Conservation (phyloP, 2,113 vertebrate species). For the Gnathonemus longibarbis region DNA sequence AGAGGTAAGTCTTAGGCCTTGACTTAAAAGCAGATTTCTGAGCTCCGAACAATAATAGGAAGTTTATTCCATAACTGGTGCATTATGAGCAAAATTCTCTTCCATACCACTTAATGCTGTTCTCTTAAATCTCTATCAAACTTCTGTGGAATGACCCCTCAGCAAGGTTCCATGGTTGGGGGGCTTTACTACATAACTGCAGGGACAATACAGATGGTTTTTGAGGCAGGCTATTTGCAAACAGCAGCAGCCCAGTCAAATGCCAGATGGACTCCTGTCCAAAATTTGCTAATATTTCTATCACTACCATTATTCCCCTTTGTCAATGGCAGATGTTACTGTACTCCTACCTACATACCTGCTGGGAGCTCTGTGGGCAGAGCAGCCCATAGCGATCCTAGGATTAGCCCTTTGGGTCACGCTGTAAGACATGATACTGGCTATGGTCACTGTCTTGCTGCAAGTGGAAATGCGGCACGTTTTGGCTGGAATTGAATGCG, state of each 20-base stretch:
- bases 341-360: neutral
- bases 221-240: neutral
- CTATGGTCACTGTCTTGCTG: constrained; percentile 2
- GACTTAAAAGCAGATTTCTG: no score
- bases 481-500: neutral
- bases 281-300: constrained; percentile 2
- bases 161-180: neutral
- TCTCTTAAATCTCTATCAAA: neutral
- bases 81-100: no score
- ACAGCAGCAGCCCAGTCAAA: neutral
- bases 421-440: constrained; percentile 3
- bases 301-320: constrained; percentile 17
- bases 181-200: neutral
- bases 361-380: neutral
- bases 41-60: no score
- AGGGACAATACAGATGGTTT: constrained; percentile 13
- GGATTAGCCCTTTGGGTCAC: neutral
- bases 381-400: neutral
- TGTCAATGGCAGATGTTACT: neutral
- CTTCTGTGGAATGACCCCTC: constrained; percentile 13
- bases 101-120: neutral
- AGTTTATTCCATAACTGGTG: no score
- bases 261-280: neutral
- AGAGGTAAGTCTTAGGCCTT: no score
- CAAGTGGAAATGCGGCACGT: neutral